A percentile compares a stretch with the other conserved stretches of the same genome.
Conservation (phyloP, 2,888 invertebrate genomes). For the Ichneumoninae sp. region DNA sequence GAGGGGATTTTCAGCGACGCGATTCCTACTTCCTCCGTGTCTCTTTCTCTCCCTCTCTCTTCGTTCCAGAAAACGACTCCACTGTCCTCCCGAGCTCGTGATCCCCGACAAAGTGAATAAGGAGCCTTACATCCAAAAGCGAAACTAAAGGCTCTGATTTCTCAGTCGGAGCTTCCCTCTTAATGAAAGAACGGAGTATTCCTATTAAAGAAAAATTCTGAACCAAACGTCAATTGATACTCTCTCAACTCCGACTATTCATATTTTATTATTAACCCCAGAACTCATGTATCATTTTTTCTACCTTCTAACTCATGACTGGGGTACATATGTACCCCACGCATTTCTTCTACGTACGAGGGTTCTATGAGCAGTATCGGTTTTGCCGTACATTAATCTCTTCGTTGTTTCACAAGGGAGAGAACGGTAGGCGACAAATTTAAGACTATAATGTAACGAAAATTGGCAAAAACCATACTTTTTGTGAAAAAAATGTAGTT, state of each 20-base stretch:
- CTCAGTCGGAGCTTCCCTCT: neutral
- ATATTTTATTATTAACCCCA: neutral
- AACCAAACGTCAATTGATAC: neutral
- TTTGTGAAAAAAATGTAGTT: too few relatives aligned
- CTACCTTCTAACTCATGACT: too few relatives aligned
- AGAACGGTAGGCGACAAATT: too few relatives aligned
- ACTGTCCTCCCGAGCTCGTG: conserved; percentile 31
- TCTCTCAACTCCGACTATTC: neutral
- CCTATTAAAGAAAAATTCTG: neutral
- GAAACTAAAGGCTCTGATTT: neutral
- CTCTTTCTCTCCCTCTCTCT: conserved; percentile 24
- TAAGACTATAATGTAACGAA: too few relatives aligned
- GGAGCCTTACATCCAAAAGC: conserved; percentile 36
- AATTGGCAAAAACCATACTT: too few relatives aligned
- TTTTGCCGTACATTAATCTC: too few relatives aligned
- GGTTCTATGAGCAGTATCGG: too few relatives aligned
- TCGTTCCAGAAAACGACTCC: conserved; percentile 32
- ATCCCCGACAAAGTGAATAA: conserved; percentile 52
- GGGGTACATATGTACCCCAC: too few relatives aligned
- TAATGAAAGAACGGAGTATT: conserved; percentile 10
- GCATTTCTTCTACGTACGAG: too few relatives aligned
- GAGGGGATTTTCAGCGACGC: conserved; percentile 54
- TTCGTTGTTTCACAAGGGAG: too few relatives aligned
- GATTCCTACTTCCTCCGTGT: conserved; percentile 39
- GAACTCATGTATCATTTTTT: too few relatives aligned